These are phyloP conservation scores for Zaprionus kolodkinae DNA, from an alignment of 1,140 invertebrate genomes.

Conservation along the genomic window DNA sequence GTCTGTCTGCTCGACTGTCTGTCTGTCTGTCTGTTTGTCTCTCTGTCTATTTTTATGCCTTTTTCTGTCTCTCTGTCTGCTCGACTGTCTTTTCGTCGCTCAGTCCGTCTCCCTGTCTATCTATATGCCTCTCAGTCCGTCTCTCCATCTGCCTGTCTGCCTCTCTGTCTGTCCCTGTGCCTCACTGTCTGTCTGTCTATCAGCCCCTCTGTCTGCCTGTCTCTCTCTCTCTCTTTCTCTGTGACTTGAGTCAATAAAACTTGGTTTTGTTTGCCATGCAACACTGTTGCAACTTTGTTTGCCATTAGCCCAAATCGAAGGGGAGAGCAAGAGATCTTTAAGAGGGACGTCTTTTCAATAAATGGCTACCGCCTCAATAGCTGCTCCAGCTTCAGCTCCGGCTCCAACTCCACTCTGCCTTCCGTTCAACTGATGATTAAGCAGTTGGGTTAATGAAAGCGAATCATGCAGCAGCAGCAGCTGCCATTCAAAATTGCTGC, in stretches of 20 bases:
- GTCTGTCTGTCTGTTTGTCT: conserved; percentile 24
- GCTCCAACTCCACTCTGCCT: conserved; percentile 7
- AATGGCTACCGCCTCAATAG: conserved; percentile 60
- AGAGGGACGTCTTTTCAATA: conserved; percentile 56
- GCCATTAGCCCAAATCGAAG: conserved; percentile 29
- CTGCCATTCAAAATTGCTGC: conserved; percentile 58
- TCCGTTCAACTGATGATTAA: conserved; percentile 63
- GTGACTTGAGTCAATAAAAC: conserved; percentile 76
- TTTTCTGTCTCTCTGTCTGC: conserved; percentile 17
- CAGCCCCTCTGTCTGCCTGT: conserved; percentile 18
- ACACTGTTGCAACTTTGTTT: conserved; percentile 44
- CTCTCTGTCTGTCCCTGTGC: not conserved
- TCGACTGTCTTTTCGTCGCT: no score
- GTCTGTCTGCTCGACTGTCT: conserved; percentile 26
- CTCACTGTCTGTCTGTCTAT: conserved; percentile 25
- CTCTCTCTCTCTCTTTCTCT: conserved; percentile 35
- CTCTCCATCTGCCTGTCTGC: conserved; percentile 45
- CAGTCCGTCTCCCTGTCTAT: conserved; percentile 37
- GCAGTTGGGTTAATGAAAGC: conserved; percentile 80
- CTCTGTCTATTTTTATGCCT: conserved; percentile 21
- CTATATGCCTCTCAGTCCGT: not conserved
- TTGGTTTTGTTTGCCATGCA: conserved; percentile 15
- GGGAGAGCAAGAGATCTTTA: not conserved
- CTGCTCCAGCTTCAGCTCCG: conserved; percentile 3
- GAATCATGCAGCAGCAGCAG: conserved; percentile 64